A percentile compares a stretch with the other conserved stretches of the same genome.
phyloP scores from a whole-genome alignment of 2,113 vertebrate genomes.

The Phaethornis superciliosus region DNA sequence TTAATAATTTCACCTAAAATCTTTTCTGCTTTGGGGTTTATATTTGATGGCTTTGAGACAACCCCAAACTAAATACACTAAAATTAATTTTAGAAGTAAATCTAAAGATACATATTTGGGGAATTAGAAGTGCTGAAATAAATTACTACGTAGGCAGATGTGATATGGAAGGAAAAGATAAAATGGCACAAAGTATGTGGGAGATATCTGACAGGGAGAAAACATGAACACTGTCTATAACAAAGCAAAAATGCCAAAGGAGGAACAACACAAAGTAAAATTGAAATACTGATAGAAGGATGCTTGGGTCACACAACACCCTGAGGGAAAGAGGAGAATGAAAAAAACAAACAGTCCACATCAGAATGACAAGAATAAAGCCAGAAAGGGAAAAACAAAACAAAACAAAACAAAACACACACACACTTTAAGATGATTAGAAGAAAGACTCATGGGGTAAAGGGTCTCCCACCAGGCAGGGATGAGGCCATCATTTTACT shows the following conservation, averaged over 20 bases:
- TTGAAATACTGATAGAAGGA: constrained; percentile 14
- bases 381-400: background rate
- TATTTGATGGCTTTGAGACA: background rate
- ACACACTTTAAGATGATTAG: background rate
- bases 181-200: background rate
- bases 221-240: background rate
- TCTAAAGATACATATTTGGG: background rate
- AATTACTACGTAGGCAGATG: background rate
- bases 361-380: background rate
- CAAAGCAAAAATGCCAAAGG: constrained; percentile 1
- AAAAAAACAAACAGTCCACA: background rate
- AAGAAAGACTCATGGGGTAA: background rate
- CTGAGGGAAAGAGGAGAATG: background rate
- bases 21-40: background rate
- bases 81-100: background rate
- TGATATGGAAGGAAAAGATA: background rate
- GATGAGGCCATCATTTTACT: background rate
- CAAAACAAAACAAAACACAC: too few species aligned
- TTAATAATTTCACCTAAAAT: background rate
- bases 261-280: background rate
- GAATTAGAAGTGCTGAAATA: background rate
- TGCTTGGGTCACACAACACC: background rate
- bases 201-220: background rate
- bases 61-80: background rate
- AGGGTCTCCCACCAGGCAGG: background rate